Evolutionary conservation across 2,888 invertebrate species (phyloP).

Genomic region (Acrobasis suavella): DNA sequence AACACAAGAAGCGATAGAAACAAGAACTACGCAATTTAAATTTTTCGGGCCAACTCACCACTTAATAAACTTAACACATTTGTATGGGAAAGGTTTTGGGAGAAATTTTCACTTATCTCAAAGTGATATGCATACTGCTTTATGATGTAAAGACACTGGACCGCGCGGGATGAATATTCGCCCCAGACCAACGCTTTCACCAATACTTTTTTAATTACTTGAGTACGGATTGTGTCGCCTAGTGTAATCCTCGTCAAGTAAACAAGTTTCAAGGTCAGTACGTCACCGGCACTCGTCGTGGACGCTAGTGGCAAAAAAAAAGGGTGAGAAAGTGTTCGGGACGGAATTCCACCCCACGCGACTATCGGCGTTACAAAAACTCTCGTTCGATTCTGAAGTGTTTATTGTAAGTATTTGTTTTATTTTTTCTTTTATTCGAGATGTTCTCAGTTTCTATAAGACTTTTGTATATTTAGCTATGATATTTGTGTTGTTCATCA

Average conservation of each 20-base stretch:
- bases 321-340: neutral
- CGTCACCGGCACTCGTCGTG: neutral
- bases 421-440: neutral
- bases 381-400: slow-evolving; percentile 4
- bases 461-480: neutral
- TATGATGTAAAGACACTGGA: too few species aligned
- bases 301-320: neutral
- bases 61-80: too few species aligned
- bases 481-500: neutral
- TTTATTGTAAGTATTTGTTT: neutral
- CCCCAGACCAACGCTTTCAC: too few species aligned
- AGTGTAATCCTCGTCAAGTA: slow-evolving; percentile 1
- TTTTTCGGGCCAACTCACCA: too few species aligned
- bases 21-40: too few species aligned
- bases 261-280: neutral
- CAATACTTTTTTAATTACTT: too few species aligned
- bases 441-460: too few species aligned
- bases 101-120: too few species aligned
- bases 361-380: slow-evolving; percentile 5
- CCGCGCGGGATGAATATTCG: too few species aligned
- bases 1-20: too few species aligned
- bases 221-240: neutral
- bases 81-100: too few species aligned
- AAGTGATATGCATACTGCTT: too few species aligned
- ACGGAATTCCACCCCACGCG: slow-evolving; percentile 5